Percentiles rank a stretch among this genome's conserved stretches.
Evolutionary conservation across 1,140 invertebrate genomes (phyloP).

Genomic region (Brachionus plicatilis): DNA sequence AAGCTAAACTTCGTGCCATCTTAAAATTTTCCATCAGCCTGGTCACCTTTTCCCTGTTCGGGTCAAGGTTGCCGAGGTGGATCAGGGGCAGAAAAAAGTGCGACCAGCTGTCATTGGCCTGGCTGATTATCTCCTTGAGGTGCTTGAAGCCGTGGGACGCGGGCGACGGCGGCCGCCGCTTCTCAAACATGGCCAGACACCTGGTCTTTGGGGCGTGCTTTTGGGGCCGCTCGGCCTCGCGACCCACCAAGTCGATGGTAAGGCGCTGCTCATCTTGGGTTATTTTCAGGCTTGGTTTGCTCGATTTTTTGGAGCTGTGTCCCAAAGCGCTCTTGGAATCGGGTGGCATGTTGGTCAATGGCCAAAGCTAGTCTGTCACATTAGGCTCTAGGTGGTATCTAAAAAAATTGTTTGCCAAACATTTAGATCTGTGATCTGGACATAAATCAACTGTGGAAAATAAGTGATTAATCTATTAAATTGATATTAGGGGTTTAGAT

Average conservation of each 20-base stretch:
- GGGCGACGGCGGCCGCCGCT: background rate
- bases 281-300: background rate
- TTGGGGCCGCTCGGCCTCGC: background rate
- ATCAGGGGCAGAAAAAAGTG: slow-evolving; percentile 16
- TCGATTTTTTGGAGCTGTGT: background rate
- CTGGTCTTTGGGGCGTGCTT: background rate
- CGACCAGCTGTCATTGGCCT: background rate
- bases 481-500: background rate
- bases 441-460: background rate
- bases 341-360: background rate
- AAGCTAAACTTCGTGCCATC: background rate
- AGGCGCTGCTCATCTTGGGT: slow-evolving; percentile 2
- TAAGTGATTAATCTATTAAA: background rate
- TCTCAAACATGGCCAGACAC: background rate
- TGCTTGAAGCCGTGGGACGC: background rate
- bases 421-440: background rate
- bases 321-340: background rate
- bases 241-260: background rate
- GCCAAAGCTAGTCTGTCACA: background rate
- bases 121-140: background rate
- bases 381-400: background rate
- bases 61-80: background rate
- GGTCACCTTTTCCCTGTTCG: background rate
- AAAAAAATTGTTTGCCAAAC: background rate
- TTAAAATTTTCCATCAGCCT: slow-evolving; percentile 10